Evolutionary conservation across 2,888 invertebrate species (phyloP).

Genomic region (Acrobasis repandana): DNA sequence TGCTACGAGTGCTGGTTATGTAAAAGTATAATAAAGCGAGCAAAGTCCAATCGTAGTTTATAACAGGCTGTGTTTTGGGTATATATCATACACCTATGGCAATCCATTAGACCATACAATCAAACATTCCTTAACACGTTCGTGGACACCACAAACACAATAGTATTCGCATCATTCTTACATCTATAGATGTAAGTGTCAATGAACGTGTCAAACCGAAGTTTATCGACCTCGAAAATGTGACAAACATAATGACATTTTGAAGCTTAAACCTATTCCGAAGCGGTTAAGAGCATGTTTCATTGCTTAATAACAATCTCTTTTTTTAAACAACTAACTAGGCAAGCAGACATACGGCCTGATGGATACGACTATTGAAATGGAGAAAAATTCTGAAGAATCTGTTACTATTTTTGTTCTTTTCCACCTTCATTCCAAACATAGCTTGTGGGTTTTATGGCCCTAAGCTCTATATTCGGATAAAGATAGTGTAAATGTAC

Average conservation of each 20-base stretch:
- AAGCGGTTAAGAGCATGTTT: neutral
- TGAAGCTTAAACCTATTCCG: neutral
- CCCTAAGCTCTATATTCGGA: too few relatives aligned
- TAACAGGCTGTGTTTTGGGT: neutral
- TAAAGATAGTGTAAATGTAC: too few relatives aligned
- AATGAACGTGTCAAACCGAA: too few relatives aligned
- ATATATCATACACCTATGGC: neutral
- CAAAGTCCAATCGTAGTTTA: neutral
- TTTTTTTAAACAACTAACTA: too few relatives aligned
- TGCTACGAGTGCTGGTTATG: too few relatives aligned
- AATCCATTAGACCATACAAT: neutral
- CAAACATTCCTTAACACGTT: neutral
- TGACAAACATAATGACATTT: neutral
- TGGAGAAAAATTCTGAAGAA: too few relatives aligned
- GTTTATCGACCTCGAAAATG: neutral
- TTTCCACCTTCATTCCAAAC: too few relatives aligned
- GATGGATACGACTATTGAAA: too few relatives aligned
- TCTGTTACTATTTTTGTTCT: too few relatives aligned
- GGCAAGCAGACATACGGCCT: too few relatives aligned
- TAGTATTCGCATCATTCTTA: neutral
- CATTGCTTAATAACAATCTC: neutral
- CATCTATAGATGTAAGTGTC: too few relatives aligned
- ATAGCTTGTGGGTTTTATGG: too few relatives aligned
- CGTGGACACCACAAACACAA: neutral
- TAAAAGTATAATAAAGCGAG: neutral